Conservation (phyloP, 2,797 vertebrate genomes). For the Neosilurus mollespiculum region DNA sequence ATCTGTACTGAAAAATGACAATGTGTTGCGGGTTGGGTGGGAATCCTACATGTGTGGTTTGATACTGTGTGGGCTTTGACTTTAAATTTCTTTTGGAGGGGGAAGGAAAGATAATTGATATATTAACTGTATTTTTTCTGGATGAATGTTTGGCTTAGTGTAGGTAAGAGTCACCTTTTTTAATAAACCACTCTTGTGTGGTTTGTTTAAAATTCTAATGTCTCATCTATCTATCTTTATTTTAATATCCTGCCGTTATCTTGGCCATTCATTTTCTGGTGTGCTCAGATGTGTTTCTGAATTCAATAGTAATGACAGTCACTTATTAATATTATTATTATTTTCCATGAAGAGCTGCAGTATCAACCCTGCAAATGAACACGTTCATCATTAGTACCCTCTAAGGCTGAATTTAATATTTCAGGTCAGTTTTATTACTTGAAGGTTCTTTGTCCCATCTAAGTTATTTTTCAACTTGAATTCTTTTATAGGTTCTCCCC, state of each 20-base stretch:
- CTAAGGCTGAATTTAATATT: not conserved
- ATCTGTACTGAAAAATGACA: constrained; percentile 1
- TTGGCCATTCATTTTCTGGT: constrained; percentile 8
- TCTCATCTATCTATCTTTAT: not conserved
- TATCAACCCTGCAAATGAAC: not conserved
- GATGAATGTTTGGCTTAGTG: not conserved
- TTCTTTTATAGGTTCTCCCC: not conserved
- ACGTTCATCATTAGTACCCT: not conserved
- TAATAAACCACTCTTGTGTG: not conserved
- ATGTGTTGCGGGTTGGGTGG: not conserved
- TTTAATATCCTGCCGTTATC: constrained; percentile 1
- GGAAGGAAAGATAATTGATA: not conserved
- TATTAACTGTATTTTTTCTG: constrained; percentile 27
- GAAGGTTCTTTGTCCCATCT: constrained; percentile 27
- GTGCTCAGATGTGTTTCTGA: constrained; percentile 18
- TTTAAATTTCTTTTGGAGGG: not conserved
- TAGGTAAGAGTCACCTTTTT: constrained; percentile 2
- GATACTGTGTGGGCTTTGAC: constrained; percentile 1
- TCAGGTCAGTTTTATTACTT: constrained; percentile 34
- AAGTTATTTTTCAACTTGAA: constrained; percentile 19
- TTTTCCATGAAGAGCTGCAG: not conserved
- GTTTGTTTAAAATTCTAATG: not conserved
- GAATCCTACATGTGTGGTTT: not conserved
- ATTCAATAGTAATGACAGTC: constrained; percentile 1
- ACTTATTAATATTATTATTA: not conserved